Base-by-base conservation (phyloP, 2,113 vertebrate species). In the Otolemur garnettii region DNA sequence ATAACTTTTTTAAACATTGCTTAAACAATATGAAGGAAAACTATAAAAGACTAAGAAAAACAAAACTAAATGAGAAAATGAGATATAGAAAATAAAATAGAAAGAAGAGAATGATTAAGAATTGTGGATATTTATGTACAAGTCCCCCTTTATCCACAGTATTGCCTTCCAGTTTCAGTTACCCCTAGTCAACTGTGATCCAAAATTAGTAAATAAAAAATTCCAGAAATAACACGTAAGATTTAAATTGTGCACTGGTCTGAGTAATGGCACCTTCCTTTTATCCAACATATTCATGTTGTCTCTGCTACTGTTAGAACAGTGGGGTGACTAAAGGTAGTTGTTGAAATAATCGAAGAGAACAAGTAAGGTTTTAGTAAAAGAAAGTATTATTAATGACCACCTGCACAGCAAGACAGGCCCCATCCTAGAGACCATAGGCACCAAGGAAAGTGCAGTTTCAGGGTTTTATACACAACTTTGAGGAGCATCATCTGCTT, bases 1-100 rank as follows among this genome's bases (percentile, higher is more conserved):
- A 86, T 77, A 68, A 86, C 71, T 64, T 94, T 79, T 68, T 50
- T 10, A 66, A 64, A 71, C 0, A 4, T 28, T 59, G 53, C 45
- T 71, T 64, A 55, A 89, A 38, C 35, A 81, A 64, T 57, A 71
- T 75, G 77, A 90, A 84, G 69, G n/a, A 87, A 85, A 91, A 94
- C 45, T 78, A 7, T 64, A 69, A 86, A 81, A 57, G 45, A 71
- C 50, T 26, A 42, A 24, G 59, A 8, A 77, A 77, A 64, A 64
- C 42, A 68, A 8, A 19, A 33, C 6, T 38, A 45, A 18, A 28
- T 28, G 28, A 78, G 22, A 60, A 90, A 71, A 78, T 78, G 38
- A 9, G 12, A 30, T 33, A 12, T 2, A 35, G 30, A 57, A 66
- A 74, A 35, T 69, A 60, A 35, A 82, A 91, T 50, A 35, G 42